These are phyloP conservation scores for Danio tinwini DNA, from an alignment of 2,797 vertebrate species.

Conservation along the genomic window DNA sequence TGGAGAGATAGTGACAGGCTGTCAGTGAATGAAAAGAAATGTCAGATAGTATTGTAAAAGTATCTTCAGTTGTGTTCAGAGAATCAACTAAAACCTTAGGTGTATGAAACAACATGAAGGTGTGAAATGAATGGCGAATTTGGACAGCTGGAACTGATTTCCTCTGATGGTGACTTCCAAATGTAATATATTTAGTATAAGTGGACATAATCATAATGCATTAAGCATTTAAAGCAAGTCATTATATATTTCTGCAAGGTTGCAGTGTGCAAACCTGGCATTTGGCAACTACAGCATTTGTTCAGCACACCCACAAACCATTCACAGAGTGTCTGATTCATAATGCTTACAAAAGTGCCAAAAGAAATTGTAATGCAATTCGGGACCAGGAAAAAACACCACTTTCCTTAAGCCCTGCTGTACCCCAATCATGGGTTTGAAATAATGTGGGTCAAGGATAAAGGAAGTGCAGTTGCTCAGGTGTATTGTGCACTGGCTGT, in stretches of 20 bases:
- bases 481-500: neutral
- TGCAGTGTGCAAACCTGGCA: neutral
- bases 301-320: conserved; percentile 20
- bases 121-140: neutral
- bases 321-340: conserved; percentile 8
- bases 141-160: neutral
- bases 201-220: conserved; percentile 7
- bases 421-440: neutral
- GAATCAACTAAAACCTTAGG: no score
- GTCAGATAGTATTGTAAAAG: no score
- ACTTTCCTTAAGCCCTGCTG: neutral
- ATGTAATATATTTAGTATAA: neutral
- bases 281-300: conserved; percentile 15
- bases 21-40: no score
- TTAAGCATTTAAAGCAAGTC: neutral
- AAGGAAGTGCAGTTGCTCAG: neutral
- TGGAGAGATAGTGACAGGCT: no score
- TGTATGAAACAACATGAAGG: no score
- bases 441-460: neutral
- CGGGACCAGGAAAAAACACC: neutral
- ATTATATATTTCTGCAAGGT: neutral
- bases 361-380: neutral
- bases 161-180: neutral
- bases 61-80: no score
- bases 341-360: neutral